A percentile compares a stretch with the other conserved stretches of the same genome.
phyloP scores from a whole-genome alignment of 2,888 invertebrate genomes.

The Drosophila peninsularis region DNA sequence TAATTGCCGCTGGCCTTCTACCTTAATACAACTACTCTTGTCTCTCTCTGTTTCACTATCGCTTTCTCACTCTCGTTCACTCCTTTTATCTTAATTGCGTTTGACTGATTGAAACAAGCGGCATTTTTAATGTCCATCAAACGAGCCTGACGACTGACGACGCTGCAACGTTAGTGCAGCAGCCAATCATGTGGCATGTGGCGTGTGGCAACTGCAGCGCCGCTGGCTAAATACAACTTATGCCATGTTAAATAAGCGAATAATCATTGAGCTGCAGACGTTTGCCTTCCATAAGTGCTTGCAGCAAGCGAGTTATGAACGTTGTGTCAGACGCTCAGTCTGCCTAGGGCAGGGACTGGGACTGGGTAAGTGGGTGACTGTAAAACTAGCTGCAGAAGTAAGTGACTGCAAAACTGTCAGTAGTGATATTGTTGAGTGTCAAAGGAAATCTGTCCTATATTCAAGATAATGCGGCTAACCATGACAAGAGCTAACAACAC shows the following conservation, averaged over 20 bases:
- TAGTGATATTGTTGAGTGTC: too few relatives aligned
- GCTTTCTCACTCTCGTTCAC: neutral
- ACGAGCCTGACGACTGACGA: constrained; percentile 2
- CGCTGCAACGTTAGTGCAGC: constrained; percentile 8
- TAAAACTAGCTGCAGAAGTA: neutral
- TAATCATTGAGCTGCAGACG: neutral
- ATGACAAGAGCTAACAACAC: too few relatives aligned
- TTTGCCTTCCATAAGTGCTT: neutral
- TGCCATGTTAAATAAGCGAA: constrained; percentile 7
- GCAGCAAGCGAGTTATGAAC: neutral
- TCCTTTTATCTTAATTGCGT: constrained; percentile 67
- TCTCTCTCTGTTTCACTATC: neutral
- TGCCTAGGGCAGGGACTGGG: neutral
- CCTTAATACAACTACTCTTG: neutral
- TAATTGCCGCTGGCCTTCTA: constrained; percentile 41
- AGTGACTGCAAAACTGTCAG: neutral
- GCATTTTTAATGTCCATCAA: constrained; percentile 47
- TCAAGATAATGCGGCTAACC: too few relatives aligned
- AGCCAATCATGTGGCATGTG: constrained; percentile 7
- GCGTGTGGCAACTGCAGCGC: neutral
- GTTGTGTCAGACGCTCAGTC: neutral
- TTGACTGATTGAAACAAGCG: constrained; percentile 68
- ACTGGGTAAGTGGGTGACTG: too few relatives aligned
- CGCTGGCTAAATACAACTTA: neutral
- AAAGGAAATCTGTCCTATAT: too few relatives aligned